These are phyloP conservation scores for Discoglossus pictus DNA, from an alignment of 2,797 vertebrate species.

Conservation along the genomic window DNA sequence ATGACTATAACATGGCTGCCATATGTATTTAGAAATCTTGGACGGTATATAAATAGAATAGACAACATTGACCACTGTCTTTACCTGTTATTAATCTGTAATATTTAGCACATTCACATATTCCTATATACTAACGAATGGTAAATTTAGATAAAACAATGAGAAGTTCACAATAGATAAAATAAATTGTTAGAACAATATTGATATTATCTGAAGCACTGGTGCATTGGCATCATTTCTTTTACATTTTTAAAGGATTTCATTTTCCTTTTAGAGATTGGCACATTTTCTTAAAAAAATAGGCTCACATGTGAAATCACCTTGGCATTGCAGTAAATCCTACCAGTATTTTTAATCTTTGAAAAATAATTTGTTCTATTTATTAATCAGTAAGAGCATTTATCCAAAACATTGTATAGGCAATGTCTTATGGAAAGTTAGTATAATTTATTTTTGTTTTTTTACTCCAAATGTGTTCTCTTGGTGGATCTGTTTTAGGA, in stretches of 20 bases:
- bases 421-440: slow-evolving; percentile 22
- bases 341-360: slow-evolving; percentile 7
- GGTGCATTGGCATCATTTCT: neutral
- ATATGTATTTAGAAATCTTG: too few relatives aligned
- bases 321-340: slow-evolving; percentile 8
- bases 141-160: neutral
- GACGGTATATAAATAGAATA: too few relatives aligned
- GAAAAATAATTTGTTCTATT: too few relatives aligned
- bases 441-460: slow-evolving; percentile 21
- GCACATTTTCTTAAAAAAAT: slow-evolving; percentile 44
- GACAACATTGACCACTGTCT: too few relatives aligned
- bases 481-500: slow-evolving; percentile 63
- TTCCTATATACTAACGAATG: neutral
- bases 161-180: neutral
- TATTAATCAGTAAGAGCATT: neutral
- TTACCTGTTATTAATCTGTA: too few relatives aligned
- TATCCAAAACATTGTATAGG: slow-evolving; percentile 13
- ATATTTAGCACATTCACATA: too few relatives aligned
- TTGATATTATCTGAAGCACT: too few relatives aligned
- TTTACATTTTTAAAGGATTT: slow-evolving; percentile 16
- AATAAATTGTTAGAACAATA: too few relatives aligned
- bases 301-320: neutral
- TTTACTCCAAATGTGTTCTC: slow-evolving; percentile 5
- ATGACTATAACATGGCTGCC: too few relatives aligned
- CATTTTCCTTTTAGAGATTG: slow-evolving; percentile 47